A percentile compares a stretch with the other conserved stretches of the same genome.
Evolutionary conservation across 2,888 invertebrate species (phyloP).

Genomic region (Zeuzera pyrina): DNA sequence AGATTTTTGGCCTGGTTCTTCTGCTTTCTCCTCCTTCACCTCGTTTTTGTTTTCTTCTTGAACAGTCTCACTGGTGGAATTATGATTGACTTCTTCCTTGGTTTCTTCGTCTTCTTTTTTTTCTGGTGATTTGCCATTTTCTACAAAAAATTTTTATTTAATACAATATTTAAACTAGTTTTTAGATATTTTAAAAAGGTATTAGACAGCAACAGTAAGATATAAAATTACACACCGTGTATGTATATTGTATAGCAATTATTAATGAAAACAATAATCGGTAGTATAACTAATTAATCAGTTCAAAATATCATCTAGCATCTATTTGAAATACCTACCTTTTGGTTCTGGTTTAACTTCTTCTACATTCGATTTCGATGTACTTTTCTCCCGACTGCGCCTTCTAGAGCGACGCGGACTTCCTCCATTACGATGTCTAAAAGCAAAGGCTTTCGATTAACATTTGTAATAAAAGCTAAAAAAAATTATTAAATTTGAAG

Average conservation of each 20-base stretch:
- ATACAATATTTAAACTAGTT: neutral
- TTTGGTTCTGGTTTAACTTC: conserved; percentile 53
- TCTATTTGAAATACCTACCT: too few species aligned
- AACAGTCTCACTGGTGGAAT: conserved; percentile 28
- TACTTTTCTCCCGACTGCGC: conserved; percentile 42
- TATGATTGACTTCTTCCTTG: conserved; percentile 48
- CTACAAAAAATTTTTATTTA: too few species aligned
- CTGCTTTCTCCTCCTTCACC: conserved; percentile 36
- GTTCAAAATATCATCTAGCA: too few species aligned
- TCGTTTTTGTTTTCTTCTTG: conserved; percentile 54
- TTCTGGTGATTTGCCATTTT: conserved; percentile 63
- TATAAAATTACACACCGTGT: too few species aligned
- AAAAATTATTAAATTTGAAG: too few species aligned
- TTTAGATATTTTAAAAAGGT: too few species aligned
- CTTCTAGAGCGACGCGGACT: conserved; percentile 54
- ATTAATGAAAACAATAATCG: too few species aligned
- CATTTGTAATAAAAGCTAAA: too few species aligned
- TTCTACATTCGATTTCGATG: conserved; percentile 37
- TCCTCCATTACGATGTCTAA: conserved; percentile 62
- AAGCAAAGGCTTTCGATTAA: too few species aligned
- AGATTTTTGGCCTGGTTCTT: conserved; percentile 46
- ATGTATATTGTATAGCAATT: too few species aligned
- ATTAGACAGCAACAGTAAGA: too few species aligned
- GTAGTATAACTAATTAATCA: too few species aligned
- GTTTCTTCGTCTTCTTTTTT: conserved; percentile 47